phyloP scores from a whole-genome alignment of 2,888 invertebrate species.

The Actias luna region DNA sequence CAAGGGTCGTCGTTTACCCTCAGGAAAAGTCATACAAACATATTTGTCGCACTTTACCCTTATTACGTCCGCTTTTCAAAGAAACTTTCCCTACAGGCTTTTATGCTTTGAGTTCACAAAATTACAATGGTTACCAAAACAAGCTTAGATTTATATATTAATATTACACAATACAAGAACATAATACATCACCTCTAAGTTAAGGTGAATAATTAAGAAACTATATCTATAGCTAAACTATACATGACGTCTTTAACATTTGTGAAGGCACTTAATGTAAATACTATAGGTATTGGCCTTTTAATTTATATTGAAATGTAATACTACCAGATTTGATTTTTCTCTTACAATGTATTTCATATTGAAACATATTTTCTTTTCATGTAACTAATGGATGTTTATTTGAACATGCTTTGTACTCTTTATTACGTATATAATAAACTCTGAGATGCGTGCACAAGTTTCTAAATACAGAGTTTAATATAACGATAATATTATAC shows the following conservation, averaged over 20 bases:
- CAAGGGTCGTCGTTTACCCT: constrained; percentile 13
- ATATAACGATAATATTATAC: background rate
- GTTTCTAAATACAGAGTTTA: background rate
- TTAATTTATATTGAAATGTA: background rate
- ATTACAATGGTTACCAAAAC: constrained; percentile 4
- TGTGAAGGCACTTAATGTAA: background rate
- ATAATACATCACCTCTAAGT: too few relatives aligned
- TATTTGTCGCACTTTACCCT: constrained; percentile 17
- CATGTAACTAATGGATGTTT: background rate
- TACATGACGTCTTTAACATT: background rate
- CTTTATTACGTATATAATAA: background rate
- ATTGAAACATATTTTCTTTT: background rate
- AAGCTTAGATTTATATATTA: background rate
- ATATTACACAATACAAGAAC: background rate
- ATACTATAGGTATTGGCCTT: background rate
- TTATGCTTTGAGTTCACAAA: constrained; percentile 7
- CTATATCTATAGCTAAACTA: too few relatives aligned
- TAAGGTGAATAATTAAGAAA: too few relatives aligned
- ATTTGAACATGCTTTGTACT: background rate
- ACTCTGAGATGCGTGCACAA: background rate
- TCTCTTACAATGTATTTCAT: background rate
- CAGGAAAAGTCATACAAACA: constrained; percentile 14
- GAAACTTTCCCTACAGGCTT: constrained; percentile 13
- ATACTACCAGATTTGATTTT: background rate
- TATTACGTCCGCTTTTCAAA: constrained; percentile 14